Evolutionary conservation across 2,888 invertebrate genomes (phyloP).

Genomic region (Cheilosia variabilis): DNA sequence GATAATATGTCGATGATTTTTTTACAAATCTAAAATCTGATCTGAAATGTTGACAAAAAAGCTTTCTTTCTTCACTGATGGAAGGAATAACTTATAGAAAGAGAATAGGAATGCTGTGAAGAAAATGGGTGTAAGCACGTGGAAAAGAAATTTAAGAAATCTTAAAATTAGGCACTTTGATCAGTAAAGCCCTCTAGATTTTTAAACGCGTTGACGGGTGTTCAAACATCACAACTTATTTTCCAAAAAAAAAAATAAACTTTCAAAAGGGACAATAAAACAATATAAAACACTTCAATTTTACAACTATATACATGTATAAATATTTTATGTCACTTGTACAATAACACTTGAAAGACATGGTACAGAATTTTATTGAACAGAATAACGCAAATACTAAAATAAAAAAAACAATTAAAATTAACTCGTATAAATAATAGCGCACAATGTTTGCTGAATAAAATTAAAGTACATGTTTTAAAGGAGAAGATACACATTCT

Average conservation of each 20-base stretch:
- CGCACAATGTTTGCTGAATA: constrained; percentile 21
- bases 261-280: no score
- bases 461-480: constrained; percentile 9
- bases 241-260: no score
- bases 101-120: no score
- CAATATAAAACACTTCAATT: constrained; percentile 13
- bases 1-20: neutral
- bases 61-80: no score
- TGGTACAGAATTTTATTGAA: constrained; percentile 3
- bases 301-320: constrained; percentile 40
- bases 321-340: constrained; percentile 59
- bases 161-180: no score
- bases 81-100: neutral
- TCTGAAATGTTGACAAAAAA: no score
- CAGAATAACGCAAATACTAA: constrained; percentile 14
- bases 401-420: neutral
- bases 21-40: neutral
- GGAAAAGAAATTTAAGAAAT: no score
- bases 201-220: no score
- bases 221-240: no score
- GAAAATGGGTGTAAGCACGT: no score
- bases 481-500: constrained; percentile 20
- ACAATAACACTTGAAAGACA: constrained; percentile 15
- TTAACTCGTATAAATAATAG: neutral
- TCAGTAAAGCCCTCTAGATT: no score